Evolutionary conservation across 1,140 invertebrate genomes (phyloP).

Genomic region (Trichonephila clavata): DNA sequence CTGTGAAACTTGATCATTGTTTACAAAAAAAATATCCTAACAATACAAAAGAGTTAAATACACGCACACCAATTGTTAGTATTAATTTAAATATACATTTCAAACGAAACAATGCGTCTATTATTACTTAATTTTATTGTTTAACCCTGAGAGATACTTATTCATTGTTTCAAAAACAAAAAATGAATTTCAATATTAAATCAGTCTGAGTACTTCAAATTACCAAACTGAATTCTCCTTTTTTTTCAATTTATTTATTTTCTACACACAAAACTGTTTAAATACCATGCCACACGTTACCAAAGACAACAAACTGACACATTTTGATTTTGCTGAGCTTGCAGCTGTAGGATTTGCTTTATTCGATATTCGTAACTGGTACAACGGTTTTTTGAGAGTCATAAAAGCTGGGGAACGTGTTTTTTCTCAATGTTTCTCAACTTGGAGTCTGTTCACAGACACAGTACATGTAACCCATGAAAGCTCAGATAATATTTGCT

Average conservation of each 20-base stretch:
- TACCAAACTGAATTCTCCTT: not conserved
- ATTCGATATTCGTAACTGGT: not conserved
- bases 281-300: not conserved
- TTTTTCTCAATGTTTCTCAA: not conserved
- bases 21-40: too few relatives aligned
- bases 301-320: not conserved
- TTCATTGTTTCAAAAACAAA: not conserved
- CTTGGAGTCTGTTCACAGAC: not conserved
- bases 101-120: too few relatives aligned
- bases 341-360: not conserved
- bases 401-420: not conserved
- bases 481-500: not conserved
- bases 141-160: too few relatives aligned
- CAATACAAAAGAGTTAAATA: too few relatives aligned
- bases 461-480: not conserved
- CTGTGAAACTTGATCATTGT: too few relatives aligned
- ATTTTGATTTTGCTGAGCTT: not conserved
- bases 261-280: not conserved
- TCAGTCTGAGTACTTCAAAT: not conserved
- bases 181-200: not conserved
- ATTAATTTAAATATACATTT: too few relatives aligned
- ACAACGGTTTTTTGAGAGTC: not conserved
- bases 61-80: too few relatives aligned
- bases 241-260: too few relatives aligned
- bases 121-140: too few relatives aligned